Evolutionary conservation across 2,113 vertebrate genomes (phyloP).

Genomic region (Menidia beryllina): DNA sequence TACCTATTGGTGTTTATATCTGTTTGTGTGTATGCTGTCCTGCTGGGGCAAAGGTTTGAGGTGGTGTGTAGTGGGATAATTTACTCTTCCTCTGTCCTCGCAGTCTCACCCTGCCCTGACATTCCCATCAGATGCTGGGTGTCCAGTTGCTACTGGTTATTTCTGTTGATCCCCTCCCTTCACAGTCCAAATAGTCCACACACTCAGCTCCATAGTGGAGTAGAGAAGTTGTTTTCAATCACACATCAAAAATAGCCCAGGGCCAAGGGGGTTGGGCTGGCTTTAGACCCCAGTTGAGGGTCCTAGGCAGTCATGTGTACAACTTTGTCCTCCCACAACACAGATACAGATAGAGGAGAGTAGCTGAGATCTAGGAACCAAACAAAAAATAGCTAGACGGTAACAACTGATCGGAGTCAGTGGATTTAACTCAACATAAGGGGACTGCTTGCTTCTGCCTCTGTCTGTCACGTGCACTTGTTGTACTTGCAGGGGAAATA

Average conservation of each 20-base stretch:
- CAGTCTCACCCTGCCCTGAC: slow-evolving; percentile 61
- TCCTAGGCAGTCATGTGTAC: slow-evolving; percentile 66
- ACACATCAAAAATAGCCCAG: slow-evolving; percentile 90
- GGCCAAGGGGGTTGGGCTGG: slow-evolving; percentile 45
- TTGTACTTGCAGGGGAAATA: slow-evolving; percentile 34
- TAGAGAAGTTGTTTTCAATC: slow-evolving; percentile 83
- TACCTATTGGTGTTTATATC: slow-evolving; percentile 10
- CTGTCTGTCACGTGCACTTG: slow-evolving; percentile 53
- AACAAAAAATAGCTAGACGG: slow-evolving; percentile 12
- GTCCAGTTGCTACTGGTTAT: slow-evolving; percentile 81
- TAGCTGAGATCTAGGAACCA: slow-evolving; percentile 37
- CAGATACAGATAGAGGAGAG: slow-evolving; percentile 40
- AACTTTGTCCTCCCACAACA: slow-evolving; percentile 60
- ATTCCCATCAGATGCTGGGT: slow-evolving; percentile 61
- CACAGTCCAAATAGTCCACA: slow-evolving; percentile 43
- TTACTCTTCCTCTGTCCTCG: slow-evolving; percentile 55
- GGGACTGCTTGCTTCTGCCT: slow-evolving; percentile 35
- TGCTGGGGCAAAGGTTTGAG: slow-evolving; percentile 5
- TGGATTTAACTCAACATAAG: slow-evolving; percentile 25
- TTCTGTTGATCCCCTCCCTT: slow-evolving; percentile 66
- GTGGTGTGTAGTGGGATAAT: slow-evolving; percentile 37
- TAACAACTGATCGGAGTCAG: background rate
- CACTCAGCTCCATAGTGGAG: slow-evolving; percentile 55
- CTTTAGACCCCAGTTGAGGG: slow-evolving; percentile 69
- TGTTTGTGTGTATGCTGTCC: slow-evolving; percentile 35